These are phyloP conservation scores for Argynnis bischoffii DNA, from an alignment of 2,888 invertebrate species.

Conservation along the genomic window DNA sequence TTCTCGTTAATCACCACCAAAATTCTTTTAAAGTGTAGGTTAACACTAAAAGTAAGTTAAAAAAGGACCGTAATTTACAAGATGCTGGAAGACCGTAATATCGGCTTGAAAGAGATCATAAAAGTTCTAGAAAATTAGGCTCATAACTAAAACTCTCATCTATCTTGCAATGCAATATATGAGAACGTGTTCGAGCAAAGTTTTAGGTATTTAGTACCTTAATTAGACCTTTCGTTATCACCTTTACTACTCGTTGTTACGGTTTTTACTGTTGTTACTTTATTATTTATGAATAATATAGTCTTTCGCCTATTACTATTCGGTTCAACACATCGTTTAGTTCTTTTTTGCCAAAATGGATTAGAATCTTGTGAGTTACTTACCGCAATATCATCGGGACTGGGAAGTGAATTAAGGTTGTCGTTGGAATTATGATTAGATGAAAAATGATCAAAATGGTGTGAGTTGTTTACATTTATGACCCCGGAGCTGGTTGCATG, in stretches of 20 bases:
- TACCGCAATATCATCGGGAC: slow-evolving; percentile 60
- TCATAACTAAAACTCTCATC: slow-evolving; percentile 63
- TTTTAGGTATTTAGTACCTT: slow-evolving; percentile 45
- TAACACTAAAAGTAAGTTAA: slow-evolving; percentile 9
- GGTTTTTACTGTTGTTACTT: slow-evolving; percentile 60
- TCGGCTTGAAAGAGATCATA: slow-evolving; percentile 56
- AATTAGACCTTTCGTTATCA: slow-evolving; percentile 43
- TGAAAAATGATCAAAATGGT: slow-evolving; percentile 49
- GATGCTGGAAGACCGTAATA: slow-evolving; percentile 36
- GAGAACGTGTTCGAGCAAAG: slow-evolving; percentile 60
- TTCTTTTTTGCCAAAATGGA: slow-evolving; percentile 76
- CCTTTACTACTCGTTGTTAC: slow-evolving; percentile 49
- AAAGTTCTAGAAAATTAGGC: slow-evolving; percentile 59
- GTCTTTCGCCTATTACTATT: slow-evolving; percentile 78
- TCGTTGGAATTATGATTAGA: slow-evolving; percentile 49
- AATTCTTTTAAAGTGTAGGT: slow-evolving; percentile 2
- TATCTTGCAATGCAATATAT: slow-evolving; percentile 72
- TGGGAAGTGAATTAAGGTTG: slow-evolving; percentile 52
- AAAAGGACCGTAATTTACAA: slow-evolving; percentile 23
- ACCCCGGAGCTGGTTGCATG: slow-evolving; percentile 20
- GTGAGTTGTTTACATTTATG: slow-evolving; percentile 48
- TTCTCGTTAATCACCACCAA: not conserved
- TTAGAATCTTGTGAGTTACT: slow-evolving; percentile 74
- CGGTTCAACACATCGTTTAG: slow-evolving; percentile 69
- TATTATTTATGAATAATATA: slow-evolving; percentile 78